Evolutionary conservation across 2,888 invertebrate genomes (phyloP), one percentile per base, ranked within the genome.

Genomic region (Caenorhabditis sp.): DNA sequence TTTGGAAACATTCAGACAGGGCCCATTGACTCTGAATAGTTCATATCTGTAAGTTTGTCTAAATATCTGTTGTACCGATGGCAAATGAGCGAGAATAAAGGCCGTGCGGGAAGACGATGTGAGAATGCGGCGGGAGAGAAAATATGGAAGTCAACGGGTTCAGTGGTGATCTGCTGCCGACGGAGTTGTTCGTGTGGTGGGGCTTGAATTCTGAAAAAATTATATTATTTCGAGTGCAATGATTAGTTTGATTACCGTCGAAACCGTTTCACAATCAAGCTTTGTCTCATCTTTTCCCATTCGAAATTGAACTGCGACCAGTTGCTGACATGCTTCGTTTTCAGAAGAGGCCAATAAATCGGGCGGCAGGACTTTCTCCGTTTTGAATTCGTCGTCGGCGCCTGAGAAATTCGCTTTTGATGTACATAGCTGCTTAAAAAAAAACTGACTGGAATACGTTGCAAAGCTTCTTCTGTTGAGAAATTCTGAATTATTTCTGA

Each of bases 81-180:
- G 52, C 76, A 76, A 41, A 76, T 27, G 22, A 77, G 26, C 8
- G 71, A 65, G 15, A 77, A 77, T 1, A 77, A 17, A 13, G 77
- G 77, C 7, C 55, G 22, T 0, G 71, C 77, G 1, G 77, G 77
- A 3, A 77, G 56, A 24, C 65, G 63, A 41, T 71, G 77, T 0
- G 71, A 72, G 27, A 66, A 77, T 2, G 41, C 35, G 8, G 61
- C 46, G 2, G 77, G 77, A n/a, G 77, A 77, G 24, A 71, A 77
- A 5, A 77, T 66, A 24, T 77, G 71, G 27, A 30, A 77, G 35
- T 77, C 71, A 5, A 72, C 71, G 48, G 43, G 35, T 3, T 66
- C 61, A 5, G 66, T 55, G 6, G 61, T 70, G 39, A 27, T 62
- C 32, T 35, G 15, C 20, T 61, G 43, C 7, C 58, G 35, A 5